These are phyloP conservation scores for Numida meleagris DNA, from an alignment of 2,113 vertebrate species.

Conservation along the genomic window DNA sequence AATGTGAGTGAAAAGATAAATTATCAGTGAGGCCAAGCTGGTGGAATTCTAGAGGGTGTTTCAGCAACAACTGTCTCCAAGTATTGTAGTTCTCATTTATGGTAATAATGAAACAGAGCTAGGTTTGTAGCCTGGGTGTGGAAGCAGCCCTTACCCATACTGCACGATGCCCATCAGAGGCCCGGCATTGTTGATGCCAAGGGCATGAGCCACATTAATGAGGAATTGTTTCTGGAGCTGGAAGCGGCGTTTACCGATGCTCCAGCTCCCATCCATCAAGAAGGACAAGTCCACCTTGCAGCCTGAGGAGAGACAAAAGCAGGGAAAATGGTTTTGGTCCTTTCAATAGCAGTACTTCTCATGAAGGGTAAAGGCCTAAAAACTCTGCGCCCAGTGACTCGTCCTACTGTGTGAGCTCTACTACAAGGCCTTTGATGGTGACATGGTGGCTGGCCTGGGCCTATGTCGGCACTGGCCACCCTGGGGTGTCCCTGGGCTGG, in stretches of 20 bases:
- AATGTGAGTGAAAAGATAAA: background rate
- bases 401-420: background rate
- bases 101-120: background rate
- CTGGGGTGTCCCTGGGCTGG: background rate
- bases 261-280: constrained; percentile 94
- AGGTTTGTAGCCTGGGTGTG: background rate
- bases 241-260: constrained; percentile 94
- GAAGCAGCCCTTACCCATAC: constrained; percentile 84
- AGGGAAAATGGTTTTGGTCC: background rate
- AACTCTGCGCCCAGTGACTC: background rate
- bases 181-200: constrained; percentile 85
- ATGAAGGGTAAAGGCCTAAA: background rate
- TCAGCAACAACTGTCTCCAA: background rate
- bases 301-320: constrained; percentile 73
- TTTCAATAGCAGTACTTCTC: background rate
- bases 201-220: constrained; percentile 82
- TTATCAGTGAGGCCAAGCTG: background rate
- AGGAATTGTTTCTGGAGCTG: constrained; percentile 96
- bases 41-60: background rate
- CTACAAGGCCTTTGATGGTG: background rate
- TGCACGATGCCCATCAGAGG: constrained; percentile 96
- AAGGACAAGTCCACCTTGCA: constrained; percentile 94
- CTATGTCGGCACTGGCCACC: background rate
- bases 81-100: too few relatives aligned
- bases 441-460: background rate